Evolutionary conservation across 2,113 vertebrate genomes (phyloP), one percentile per base, ranked within the genome.

Genomic region (Malurus melanocephalus): DNA sequence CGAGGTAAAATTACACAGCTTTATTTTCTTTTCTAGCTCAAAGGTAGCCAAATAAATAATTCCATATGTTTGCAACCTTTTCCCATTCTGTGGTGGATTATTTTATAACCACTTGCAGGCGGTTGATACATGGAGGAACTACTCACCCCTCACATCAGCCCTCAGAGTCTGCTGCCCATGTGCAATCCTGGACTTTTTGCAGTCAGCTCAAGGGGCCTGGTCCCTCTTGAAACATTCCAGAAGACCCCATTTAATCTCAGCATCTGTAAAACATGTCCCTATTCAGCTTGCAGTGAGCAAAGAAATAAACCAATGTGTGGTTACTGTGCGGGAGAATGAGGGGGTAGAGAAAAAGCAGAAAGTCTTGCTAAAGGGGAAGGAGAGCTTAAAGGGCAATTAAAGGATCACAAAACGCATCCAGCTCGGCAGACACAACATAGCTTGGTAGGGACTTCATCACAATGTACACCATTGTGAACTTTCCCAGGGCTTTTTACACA

Each of bases 61-160:
- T 81, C 90, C 90, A 67, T 80, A 62, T 83, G 84, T 85, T 80
- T 72, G 20, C 51, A 87, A 78, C 75, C 72, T 89, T 87, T 83
- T 40, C n/a, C 66, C 72, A 86, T 7, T 66, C 79, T 78, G 72
- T 32, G 28, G 72, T 27, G 56, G 43, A 92, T 77, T 89, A 68
- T 56, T 94, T 85, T 66, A 40, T 52, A 82, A 45, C 42, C 56
- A 23, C 26, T 80, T 81, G 38, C 71, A 91, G 67, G 77, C 77
- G 71, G 75, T 40, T 60, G 77, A 76, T 66, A 28, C 11, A 2
- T 3, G 3, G 43, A 80, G 42, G 60, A 30, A 62, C 64, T 62
- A 65, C 64, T 92, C 77, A 80, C 23, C 19, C 56, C 33, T 57
- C 5, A 0, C 30, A 45, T 40, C 53, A 26, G 0, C 61, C 53